Evolutionary conservation across 2,797 vertebrate genomes (phyloP).

Genomic region (Jordanella pulchra): DNA sequence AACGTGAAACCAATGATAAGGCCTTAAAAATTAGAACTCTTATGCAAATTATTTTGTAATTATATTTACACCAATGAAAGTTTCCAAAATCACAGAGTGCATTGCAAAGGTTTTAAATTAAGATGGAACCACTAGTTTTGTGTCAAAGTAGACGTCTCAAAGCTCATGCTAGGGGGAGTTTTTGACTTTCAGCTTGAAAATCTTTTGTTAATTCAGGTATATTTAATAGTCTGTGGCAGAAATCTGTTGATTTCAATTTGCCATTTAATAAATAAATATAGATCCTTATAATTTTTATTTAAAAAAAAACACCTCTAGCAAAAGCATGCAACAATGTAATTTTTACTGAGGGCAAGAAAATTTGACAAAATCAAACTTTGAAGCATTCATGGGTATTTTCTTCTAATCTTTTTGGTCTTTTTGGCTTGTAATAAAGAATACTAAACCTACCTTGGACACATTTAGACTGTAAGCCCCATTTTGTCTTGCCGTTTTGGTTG

Average conservation of each 20-base stretch:
- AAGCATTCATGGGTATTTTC: background rate
- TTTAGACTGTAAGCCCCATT: background rate
- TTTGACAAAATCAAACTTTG: background rate
- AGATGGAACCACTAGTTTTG: background rate
- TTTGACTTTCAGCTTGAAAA: too few relatives aligned
- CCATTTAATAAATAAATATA: too few relatives aligned
- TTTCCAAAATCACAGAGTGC: background rate
- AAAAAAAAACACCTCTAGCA: too few relatives aligned
- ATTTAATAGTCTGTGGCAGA: too few relatives aligned
- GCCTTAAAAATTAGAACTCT: background rate
- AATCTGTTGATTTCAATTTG: background rate
- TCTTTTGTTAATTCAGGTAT: too few relatives aligned
- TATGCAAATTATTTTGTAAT: background rate
- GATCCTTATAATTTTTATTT: too few relatives aligned
- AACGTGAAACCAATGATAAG: background rate
- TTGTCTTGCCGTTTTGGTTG: slow-evolving; percentile 18
- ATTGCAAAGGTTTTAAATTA: background rate
- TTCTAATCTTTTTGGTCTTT: too few relatives aligned
- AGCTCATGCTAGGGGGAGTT: background rate
- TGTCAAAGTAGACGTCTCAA: background rate
- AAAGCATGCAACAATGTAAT: background rate
- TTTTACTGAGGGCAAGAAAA: background rate
- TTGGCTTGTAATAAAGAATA: background rate
- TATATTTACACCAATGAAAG: too few relatives aligned
- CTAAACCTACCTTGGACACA: background rate